Evolutionary conservation across 2,888 invertebrate species (phyloP).

Genomic region (Anticlea derivata): DNA sequence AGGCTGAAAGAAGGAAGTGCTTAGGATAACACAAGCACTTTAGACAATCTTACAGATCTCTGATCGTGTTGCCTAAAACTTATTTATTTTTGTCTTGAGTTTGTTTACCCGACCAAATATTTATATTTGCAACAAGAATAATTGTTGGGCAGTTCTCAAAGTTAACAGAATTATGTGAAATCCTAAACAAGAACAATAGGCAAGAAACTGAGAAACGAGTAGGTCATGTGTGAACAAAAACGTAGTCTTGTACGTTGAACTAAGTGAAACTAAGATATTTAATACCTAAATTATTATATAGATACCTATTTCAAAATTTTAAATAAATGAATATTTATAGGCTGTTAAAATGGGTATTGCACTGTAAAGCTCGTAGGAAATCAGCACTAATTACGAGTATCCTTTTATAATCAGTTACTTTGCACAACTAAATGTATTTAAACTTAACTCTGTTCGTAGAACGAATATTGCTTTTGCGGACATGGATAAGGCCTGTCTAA

Average conservation of each 20-base stretch:
- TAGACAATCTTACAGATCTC: too few relatives aligned
- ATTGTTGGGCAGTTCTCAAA: slow-evolving; percentile 5
- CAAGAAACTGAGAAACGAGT: neutral
- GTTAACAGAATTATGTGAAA: neutral
- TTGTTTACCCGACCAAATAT: too few relatives aligned
- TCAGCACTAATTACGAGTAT: slow-evolving; percentile 7
- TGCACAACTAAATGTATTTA: slow-evolving; percentile 8
- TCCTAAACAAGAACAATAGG: slow-evolving; percentile 5
- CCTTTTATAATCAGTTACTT: slow-evolving; percentile 5
- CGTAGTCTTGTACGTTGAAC: neutral
- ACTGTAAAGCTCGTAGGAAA: slow-evolving; percentile 2
- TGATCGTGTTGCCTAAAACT: too few relatives aligned
- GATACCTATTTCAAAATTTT: too few relatives aligned
- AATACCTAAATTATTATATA: too few relatives aligned
- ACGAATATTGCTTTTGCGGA: slow-evolving; percentile 15
- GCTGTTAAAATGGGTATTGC: neutral
- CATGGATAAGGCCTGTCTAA: slow-evolving; percentile 29
- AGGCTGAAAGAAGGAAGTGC: too few relatives aligned
- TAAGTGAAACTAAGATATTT: neutral
- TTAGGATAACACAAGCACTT: too few relatives aligned
- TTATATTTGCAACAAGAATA: neutral
- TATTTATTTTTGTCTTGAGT: too few relatives aligned
- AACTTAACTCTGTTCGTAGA: slow-evolving; percentile 7
- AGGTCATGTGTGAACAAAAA: neutral
- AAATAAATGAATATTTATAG: neutral